Percentiles rank a stretch among this genome's conserved stretches.
Evolutionary conservation across 1,140 invertebrate species (phyloP).

Genomic region (Palaemon carinicauda): DNA sequence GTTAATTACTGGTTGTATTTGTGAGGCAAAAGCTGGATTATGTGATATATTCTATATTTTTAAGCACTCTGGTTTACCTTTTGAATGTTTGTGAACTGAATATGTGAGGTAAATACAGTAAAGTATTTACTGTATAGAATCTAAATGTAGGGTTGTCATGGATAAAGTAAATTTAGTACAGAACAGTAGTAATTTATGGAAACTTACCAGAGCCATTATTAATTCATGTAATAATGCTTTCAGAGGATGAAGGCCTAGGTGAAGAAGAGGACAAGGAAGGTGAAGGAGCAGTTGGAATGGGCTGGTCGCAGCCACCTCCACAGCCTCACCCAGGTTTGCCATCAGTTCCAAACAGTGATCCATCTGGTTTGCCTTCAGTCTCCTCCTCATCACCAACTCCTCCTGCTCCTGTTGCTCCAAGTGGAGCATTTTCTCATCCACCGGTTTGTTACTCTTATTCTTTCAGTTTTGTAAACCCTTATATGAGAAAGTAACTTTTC

Average conservation of each 20-base stretch:
- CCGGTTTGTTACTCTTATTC: no score
- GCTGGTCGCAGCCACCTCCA: constrained; percentile 38
- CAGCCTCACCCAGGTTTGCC: constrained; percentile 24
- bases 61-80: no score
- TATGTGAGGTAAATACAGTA: not conserved
- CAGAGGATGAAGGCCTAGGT: constrained; percentile 46
- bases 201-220: not conserved
- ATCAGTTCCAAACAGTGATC: constrained; percentile 15
- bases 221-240: not conserved
- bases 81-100: no score
- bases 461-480: no score
- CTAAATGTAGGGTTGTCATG: no score
- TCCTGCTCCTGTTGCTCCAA: not conserved
- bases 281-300: not conserved
- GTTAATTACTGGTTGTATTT: no score
- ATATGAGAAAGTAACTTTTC: no score
- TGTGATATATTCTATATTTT: no score
- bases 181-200: no score
- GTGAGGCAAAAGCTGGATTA: no score
- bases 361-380: constrained; percentile 8
- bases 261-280: constrained; percentile 18
- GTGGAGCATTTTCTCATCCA: no score
- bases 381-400: constrained; percentile 17
- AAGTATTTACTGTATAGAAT: not conserved
- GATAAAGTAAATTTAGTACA: no score